Percentiles rank a stretch among this genome's conserved stretches.
phyloP scores from a whole-genome alignment of 2,888 invertebrate species.

The Andrena chrysosceles region DNA sequence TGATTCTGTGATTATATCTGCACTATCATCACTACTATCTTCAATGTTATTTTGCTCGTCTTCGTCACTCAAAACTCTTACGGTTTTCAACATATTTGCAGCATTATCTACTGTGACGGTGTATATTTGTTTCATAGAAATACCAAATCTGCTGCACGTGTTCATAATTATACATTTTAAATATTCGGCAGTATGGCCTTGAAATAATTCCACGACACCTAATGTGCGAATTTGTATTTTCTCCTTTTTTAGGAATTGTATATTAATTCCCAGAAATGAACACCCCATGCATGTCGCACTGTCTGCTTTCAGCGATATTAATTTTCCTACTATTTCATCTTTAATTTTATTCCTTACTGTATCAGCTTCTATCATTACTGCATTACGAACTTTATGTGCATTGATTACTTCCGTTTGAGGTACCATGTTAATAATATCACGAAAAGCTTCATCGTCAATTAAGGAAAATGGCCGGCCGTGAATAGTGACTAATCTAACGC shows the following conservation, averaged over 20 bases:
- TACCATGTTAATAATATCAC: neutral
- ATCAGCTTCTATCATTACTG: neutral
- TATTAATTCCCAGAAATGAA: slow-evolving; percentile 1
- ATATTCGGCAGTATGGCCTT: neutral
- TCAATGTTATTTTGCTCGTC: neutral
- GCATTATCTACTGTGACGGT: neutral
- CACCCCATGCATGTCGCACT: slow-evolving; percentile 2
- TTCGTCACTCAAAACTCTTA: neutral
- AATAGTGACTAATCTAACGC: too few species aligned
- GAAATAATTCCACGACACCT: neutral
- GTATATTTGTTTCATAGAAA: neutral
- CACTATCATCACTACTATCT: neutral
- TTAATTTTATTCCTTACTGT: neutral
- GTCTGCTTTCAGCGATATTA: slow-evolving; percentile 6
- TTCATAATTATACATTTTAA: neutral
- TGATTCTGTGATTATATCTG: too few species aligned
- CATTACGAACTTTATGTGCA: slow-evolving; percentile 1
- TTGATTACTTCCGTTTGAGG: neutral
- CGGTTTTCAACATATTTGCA: neutral
- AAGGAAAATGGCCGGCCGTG: too few species aligned
- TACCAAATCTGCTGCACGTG: neutral
- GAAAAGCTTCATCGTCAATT: slow-evolving; percentile 2
- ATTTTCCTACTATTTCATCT: neutral
- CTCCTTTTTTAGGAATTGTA: neutral
- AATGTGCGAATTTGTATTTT: neutral